Base-by-base conservation (phyloP, 2,797 vertebrate species). In the Helostoma temminkii region DNA sequence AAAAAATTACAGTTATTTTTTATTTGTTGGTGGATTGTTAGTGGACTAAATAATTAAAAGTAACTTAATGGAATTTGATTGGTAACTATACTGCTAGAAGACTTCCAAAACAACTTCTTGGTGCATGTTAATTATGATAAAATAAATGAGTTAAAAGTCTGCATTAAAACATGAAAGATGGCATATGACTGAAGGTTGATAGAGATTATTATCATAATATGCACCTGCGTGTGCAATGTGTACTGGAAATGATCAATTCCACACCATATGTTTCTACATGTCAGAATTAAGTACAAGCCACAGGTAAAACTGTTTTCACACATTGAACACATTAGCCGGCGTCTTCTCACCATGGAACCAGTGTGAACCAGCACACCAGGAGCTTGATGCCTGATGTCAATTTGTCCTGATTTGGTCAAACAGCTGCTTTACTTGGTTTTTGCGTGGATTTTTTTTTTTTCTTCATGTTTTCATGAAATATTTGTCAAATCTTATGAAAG, bases 1-100 rank as follows among this genome's bases (percentile, higher is more conserved):
- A 69, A n/a, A 71, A 69, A 47, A 62, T 19, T 10, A n/a, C 80
- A 66, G 78, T 71, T 77, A 71, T 49, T 75, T 74, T 45, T 26
- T 42, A 43, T 43, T 78, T 71, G 41, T 42, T 42, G 42, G 43
- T 52, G 12, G 21, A 56, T 55, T 72, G 32, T 62, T 46, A 41
- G 62, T 15, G 46, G 43, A 59, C 28, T 41, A 2, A 1, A 19
- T 52, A 54, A 60, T 2, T n/a, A 12, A 34, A 57, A 49, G 26
- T 48, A 66, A 50, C 12, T 28, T 18, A 57, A 37, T 47, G 6
- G 16, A 48, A 75, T 68, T 78, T n/a, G 10, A 45, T 22, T 59
- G 12, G 42, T 37, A 49, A 49, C 25, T 46, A 56, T 9, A 34
- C 22, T 25, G 19, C 11, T 57, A 61, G 46, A 48, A 63, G 19